These are phyloP conservation scores for Tribolium castaneum DNA, from an alignment of 1,140 invertebrate species.

Conservation along the genomic window DNA sequence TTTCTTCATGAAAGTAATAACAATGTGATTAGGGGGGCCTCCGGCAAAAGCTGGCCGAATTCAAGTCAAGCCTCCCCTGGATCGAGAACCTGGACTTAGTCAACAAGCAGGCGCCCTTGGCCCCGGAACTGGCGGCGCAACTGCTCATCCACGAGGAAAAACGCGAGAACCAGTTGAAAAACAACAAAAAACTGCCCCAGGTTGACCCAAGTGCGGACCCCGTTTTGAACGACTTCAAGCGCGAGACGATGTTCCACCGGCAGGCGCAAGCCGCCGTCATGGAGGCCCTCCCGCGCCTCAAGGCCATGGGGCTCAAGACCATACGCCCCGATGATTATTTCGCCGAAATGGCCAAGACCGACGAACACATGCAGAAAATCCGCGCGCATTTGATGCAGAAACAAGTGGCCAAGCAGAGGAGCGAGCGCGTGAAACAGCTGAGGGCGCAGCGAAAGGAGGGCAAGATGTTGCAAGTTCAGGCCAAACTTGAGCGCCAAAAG, in stretches of 20 bases:
- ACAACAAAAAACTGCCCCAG: constrained; percentile 75
- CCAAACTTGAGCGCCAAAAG: constrained; percentile 79
- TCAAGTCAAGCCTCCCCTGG: constrained; percentile 84
- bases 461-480: constrained; percentile 86
- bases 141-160: constrained; percentile 76
- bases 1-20: neutral
- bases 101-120: constrained; percentile 79
- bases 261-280: constrained; percentile 91
- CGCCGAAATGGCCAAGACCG: constrained; percentile 98
- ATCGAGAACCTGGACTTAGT: constrained; percentile 85
- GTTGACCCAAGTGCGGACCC: constrained; percentile 78
- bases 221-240: constrained; percentile 92
- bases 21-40: constrained; percentile 68
- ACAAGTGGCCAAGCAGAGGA: constrained; percentile 83
- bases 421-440: constrained; percentile 90
- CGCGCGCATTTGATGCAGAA: constrained; percentile 86
- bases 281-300: constrained; percentile 80
- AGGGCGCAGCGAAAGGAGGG: constrained; percentile 92
- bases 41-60: constrained; percentile 77
- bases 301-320: constrained; percentile 81
- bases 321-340: constrained; percentile 95
- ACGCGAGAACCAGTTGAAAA: constrained; percentile 74
- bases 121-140: constrained; percentile 83
- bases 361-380: constrained; percentile 98
- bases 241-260: constrained; percentile 91